Base-by-base conservation (phyloP, 1,140 invertebrate genomes). In the Daktulosphaira vitifoliae region DNA sequence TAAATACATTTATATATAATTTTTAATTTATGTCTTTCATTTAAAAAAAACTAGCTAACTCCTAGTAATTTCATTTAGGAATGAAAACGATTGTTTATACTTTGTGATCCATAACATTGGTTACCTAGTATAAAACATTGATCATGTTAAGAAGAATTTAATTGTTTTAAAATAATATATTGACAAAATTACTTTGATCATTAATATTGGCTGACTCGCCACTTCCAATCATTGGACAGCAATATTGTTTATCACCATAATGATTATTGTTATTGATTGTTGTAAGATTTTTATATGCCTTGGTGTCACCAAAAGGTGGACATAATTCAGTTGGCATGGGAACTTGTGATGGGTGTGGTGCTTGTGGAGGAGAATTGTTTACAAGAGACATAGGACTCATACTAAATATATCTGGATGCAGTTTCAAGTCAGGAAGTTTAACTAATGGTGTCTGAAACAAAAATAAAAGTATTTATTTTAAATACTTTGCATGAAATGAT, bases 351-450 rank as follows among this genome's bases (percentile, higher is more conserved):
- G 56, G 56, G 46, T 62, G 56, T 20, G 56, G 56, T 15, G 56
- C 56, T 62, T 62, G 56, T 29, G 56, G 56, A 5, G 42, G 44
- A n/a, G 56, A 48, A 20, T 39, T 46, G 6, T 29, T 62, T 4
- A 62, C 6, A 18, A 62, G 1, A 20, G 56, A 48, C 56, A 62
- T 62, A 22, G 56, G 56, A 5, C 53, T 67, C 16, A 59, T 51
- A 33, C 29, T 68, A 25, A 67, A 68, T 39, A 62, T 67, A 16
- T 68, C 66, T n/a, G 68, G 68, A 51, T 68, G 62, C 20, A 68
- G 39, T 22, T 52, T 68, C 11, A 68, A 50, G 46, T 65, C 66
- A 4, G 68, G 68, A 20, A 68, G 42, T 39, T 65, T 64, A 15
- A 68, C 59, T 4, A 50, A 6, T 20, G 68, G 68, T 15, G 64